Evolutionary conservation across 2,113 vertebrate species (phyloP).

Genomic region (Dicaeum eximium): DNA sequence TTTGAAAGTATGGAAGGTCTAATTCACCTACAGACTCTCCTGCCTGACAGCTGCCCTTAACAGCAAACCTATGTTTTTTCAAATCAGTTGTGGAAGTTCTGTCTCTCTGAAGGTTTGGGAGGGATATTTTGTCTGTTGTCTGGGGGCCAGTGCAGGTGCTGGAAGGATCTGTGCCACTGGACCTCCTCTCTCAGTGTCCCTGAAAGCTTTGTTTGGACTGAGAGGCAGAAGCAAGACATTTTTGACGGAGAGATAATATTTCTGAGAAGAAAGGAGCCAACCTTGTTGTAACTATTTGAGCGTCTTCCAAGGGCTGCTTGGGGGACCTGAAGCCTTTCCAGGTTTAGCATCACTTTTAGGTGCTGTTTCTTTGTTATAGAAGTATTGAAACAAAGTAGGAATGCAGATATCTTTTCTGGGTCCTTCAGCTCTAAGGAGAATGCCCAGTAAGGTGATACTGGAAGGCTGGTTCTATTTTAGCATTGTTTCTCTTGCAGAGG

Average conservation of each 20-base stretch:
- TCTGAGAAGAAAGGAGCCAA: not conserved
- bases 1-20: not conserved
- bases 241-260: not conserved
- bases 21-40: not conserved
- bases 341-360: not conserved
- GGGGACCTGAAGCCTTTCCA: not conserved
- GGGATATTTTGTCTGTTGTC: not conserved
- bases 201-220: not conserved
- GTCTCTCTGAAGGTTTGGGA: not conserved
- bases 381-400: not conserved
- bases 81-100: not conserved
- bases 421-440: not conserved
- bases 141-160: not conserved
- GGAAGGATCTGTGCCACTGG: not conserved
- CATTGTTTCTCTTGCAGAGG: not conserved
- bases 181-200: fast-evolving
- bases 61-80: not conserved
- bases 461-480: not conserved
- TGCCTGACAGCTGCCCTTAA: not conserved
- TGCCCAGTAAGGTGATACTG: not conserved
- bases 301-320: not conserved
- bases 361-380: not conserved
- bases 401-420: not conserved
- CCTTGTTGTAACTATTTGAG: not conserved
- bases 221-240: not conserved